Evolutionary conservation across 1,140 invertebrate species (phyloP), one percentile per base, ranked within the genome.

Genomic region (Drosophila kepulauana): DNA sequence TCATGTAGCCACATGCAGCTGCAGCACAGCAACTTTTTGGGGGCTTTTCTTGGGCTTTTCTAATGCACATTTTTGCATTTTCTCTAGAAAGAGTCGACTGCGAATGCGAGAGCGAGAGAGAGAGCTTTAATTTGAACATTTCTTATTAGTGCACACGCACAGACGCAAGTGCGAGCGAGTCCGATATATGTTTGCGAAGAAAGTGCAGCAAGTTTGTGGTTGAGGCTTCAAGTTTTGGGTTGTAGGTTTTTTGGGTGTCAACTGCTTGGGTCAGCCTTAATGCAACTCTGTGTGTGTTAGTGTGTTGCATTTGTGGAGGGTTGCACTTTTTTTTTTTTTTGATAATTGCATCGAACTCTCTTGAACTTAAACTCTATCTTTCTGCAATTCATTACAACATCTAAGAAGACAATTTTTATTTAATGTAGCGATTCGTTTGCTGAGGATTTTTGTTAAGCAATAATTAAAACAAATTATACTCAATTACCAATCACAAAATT

Each of bases 1-100:
- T 6, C 11, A 35, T 46, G 33, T 43, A 62, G 66, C 48, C 33
- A 30, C 45, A 65, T 84, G 78, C 81, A 86, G 66, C 69, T 84
- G 81, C 82, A 81, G 63, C 62, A 78, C 72, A 69, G 79, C 59
- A 76, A 70, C 52, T 69, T 82, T 86, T 52, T 67, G 71, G 65
- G 59, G 70, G 85, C 79, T 78, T 88, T 82, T 87, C 82, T 87
- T 87, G 84, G 80, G 82, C 84, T 88, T 88, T 87, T 86, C 82
- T 88, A 88, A 87, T 87, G 82, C 82, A 87, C 82, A 87, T 87
- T 87, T 87, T 87, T 87, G 82, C 82, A 86, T 87, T 88, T 87
- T 48, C 62, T 59, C 62, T 68, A 88, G 82, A 88, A 62, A 82
- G 84, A 87, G 82, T 62, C 68, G 49, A 69, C 72, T 77, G 84